Conservation (phyloP, 30 jellyfish, hydroid and myxozoan species). For the Aurelia aurita complex sp. Pacific region DNA sequence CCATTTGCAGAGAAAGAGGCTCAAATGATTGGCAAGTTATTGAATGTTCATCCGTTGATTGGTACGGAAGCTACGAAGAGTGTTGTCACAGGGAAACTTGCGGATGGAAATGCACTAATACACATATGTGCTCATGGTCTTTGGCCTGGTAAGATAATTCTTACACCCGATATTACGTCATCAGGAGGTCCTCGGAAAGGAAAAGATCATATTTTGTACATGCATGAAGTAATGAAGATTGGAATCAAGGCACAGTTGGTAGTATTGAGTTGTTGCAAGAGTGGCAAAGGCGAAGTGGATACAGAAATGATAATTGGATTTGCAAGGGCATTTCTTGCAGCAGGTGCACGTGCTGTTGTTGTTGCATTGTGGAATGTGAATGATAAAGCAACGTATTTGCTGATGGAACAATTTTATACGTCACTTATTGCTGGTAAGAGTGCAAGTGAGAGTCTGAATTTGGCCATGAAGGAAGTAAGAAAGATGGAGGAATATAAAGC, state of each 20-base stretch:
- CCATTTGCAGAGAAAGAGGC: slow-evolving; percentile 1
- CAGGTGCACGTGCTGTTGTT: neutral
- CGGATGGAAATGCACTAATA: neutral
- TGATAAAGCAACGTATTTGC: neutral
- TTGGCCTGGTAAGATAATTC: neutral
- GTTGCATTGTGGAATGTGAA: neutral
- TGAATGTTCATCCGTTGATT: neutral
- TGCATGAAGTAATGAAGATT: neutral
- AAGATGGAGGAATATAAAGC: neutral
- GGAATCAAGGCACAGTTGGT: neutral
- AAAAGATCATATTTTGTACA: neutral
- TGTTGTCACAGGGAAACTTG: neutral
- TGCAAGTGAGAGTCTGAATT: neutral
- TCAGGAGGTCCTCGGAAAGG: neutral
- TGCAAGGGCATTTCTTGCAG: neutral
- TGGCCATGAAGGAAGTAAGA: neutral
- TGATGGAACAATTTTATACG: neutral
- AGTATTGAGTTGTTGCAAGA: neutral
- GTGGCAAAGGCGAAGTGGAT: neutral
- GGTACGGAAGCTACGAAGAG: neutral
- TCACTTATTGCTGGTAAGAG: neutral
- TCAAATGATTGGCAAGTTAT: neutral
- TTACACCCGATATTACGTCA: neutral
- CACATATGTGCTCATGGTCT: neutral
- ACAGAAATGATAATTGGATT: neutral